Percentiles rank a stretch among this genome's conserved stretches.
Evolutionary conservation across 2,113 vertebrate species (phyloP).

Genomic region (Amblyornis subalaris): DNA sequence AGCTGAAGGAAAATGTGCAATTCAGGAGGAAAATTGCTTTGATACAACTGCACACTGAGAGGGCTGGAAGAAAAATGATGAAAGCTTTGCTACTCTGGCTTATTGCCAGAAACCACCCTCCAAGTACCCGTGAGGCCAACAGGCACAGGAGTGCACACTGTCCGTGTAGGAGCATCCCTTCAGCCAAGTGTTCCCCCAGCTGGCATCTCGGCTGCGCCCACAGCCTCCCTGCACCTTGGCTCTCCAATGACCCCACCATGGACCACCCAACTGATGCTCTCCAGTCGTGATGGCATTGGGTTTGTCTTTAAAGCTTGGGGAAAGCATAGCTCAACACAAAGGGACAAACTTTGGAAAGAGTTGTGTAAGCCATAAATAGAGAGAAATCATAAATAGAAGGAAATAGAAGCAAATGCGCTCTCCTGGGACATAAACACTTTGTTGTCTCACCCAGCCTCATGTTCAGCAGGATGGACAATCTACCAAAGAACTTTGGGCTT

Average conservation of each 20-base stretch:
- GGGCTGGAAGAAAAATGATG: rapidly evolving
- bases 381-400: background rate
- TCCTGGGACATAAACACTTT: background rate
- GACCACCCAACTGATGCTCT: background rate
- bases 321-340: background rate
- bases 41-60: background rate
- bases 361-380: background rate
- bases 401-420: background rate
- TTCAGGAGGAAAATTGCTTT: background rate
- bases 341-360: background rate
- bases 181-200: background rate
- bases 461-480: background rate
- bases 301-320: background rate
- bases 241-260: rapidly evolving
- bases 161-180: background rate
- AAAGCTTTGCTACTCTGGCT: background rate
- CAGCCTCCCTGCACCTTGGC: background rate
- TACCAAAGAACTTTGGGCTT: background rate
- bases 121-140: background rate
- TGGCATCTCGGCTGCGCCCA: background rate
- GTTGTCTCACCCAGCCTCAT: background rate
- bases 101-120: background rate
- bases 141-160: rapidly evolving
- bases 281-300: rapidly evolving
- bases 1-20: background rate